Evolutionary conservation across 2,113 vertebrate genomes (phyloP).

Genomic region (Fukomys damarensis): DNA sequence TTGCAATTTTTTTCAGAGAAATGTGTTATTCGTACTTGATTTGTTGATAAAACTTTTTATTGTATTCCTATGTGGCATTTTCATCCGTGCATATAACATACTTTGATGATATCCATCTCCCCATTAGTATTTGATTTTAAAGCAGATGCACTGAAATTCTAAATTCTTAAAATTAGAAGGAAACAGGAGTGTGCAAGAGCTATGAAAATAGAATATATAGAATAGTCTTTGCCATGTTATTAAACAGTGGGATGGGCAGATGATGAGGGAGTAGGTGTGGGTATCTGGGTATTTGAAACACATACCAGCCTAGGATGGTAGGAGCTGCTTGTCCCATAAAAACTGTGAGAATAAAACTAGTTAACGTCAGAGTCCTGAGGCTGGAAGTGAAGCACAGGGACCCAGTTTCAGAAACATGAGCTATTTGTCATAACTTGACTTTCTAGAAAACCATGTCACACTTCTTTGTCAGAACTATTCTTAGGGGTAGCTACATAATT

Average conservation of each 20-base stretch:
- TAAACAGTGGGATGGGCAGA: background rate
- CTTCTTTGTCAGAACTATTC: background rate
- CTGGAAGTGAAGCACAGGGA: background rate
- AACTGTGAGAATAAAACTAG: background rate
- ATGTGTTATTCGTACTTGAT: background rate
- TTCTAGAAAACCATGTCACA: constrained; percentile 54
- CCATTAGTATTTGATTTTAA: background rate
- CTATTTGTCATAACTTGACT: constrained; percentile 33
- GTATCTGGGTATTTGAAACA: rapidly evolving
- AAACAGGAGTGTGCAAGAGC: background rate
- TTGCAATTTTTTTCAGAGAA: background rate
- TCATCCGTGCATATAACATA: background rate
- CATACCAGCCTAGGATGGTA: rapidly evolving
- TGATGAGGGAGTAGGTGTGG: rapidly evolving
- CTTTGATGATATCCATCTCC: background rate
- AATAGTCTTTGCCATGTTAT: background rate
- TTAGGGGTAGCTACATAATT: background rate
- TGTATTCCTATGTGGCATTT: background rate
- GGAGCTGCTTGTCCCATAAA: background rate
- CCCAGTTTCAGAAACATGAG: background rate
- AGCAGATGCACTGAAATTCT: background rate
- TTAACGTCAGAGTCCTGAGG: background rate
- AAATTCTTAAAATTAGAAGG: background rate
- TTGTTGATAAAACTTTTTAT: background rate
- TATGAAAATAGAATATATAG: rapidly evolving